Percentiles rank a stretch among this genome's conserved stretches.
These are phyloP conservation scores for Sternarchorhynchus goeldii DNA, from an alignment of 2,797 vertebrate species.

Conservation along the genomic window DNA sequence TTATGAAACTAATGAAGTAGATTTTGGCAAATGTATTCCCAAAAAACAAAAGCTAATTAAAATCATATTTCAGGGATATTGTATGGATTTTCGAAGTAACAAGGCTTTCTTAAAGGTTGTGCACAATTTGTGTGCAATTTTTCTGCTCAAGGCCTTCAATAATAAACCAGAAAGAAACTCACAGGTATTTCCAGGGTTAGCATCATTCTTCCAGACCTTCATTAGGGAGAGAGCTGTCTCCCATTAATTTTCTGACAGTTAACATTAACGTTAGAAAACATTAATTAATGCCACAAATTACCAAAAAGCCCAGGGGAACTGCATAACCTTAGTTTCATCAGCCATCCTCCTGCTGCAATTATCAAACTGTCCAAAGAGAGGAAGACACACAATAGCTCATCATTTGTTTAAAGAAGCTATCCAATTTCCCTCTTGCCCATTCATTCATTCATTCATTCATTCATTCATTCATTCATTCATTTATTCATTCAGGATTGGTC, in stretches of 20 bases:
- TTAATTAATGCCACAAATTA: constrained; percentile 56
- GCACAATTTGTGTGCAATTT: constrained; percentile 3
- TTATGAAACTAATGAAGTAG: constrained; percentile 25
- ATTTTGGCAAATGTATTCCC: constrained; percentile 37
- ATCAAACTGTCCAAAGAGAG: constrained; percentile 29
- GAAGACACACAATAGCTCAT: constrained; percentile 11
- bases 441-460: constrained; percentile 17
- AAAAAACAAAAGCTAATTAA: constrained; percentile 48
- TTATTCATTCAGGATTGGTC: constrained; percentile 10
- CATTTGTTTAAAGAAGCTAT: constrained; percentile 36
- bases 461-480: constrained; percentile 28
- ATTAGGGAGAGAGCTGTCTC: constrained; percentile 51
- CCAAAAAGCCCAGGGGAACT: constrained; percentile 44
- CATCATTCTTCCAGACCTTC: constrained; percentile 47
- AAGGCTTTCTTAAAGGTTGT: constrained; percentile 15
- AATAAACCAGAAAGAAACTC: constrained; percentile 38
- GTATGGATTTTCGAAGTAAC: constrained; percentile 37
- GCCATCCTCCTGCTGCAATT: constrained; percentile 37
- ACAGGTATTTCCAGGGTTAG: constrained; percentile 44
- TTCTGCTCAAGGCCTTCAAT: neutral
- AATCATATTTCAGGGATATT: constrained; percentile 45
- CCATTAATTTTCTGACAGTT: constrained; percentile 58
- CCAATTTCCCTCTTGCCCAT: constrained; percentile 12
- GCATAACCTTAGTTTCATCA: constrained; percentile 52
- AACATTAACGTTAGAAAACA: constrained; percentile 56